phyloP scores from a whole-genome alignment of 2,113 vertebrate genomes.

The Amblyopsis rosae region DNA sequence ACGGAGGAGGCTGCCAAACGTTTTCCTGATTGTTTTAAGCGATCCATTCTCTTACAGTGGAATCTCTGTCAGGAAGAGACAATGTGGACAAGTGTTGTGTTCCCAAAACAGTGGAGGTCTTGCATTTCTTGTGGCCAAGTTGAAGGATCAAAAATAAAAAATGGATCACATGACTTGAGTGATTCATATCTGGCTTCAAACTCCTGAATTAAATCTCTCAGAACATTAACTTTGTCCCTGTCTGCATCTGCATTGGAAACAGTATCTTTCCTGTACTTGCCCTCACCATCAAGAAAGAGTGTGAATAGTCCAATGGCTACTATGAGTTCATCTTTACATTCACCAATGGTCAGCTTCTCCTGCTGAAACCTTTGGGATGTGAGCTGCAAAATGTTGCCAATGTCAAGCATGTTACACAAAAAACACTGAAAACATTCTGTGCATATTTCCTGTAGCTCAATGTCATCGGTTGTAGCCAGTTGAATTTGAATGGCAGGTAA shows the following conservation, averaged over 20 bases:
- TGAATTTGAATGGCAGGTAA: neutral
- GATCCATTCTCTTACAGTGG: conserved; percentile 1
- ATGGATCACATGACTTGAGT: conserved; percentile 1
- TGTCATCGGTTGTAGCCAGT: neutral
- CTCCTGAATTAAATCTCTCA: neutral
- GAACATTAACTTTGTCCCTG: neutral
- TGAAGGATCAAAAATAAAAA: conserved; percentile 4
- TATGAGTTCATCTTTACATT: neutral
- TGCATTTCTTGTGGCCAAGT: conserved; percentile 18
- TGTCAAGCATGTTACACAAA: conserved; percentile 10
- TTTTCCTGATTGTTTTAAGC: too few relatives aligned
- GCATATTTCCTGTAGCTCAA: conserved; percentile 6
- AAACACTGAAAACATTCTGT: conserved; percentile 14
- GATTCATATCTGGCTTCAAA: conserved; percentile 7
- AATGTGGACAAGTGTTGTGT: neutral
- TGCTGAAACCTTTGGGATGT: neutral
- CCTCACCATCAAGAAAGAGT: conserved; percentile 25
- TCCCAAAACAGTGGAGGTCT: conserved; percentile 8
- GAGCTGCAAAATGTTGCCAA: neutral
- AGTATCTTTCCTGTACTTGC: conserved; percentile 23
- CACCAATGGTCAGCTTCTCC: too few relatives aligned
- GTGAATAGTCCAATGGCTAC: conserved; percentile 23
- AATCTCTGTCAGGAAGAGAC: neutral
- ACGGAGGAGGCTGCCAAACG: conserved; percentile 6
- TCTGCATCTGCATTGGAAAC: conserved; percentile 15